Percentiles rank a stretch among this genome's conserved stretches.
Conservation (phyloP, 2,113 vertebrate genomes). For the Hydrolagus affinis region DNA sequence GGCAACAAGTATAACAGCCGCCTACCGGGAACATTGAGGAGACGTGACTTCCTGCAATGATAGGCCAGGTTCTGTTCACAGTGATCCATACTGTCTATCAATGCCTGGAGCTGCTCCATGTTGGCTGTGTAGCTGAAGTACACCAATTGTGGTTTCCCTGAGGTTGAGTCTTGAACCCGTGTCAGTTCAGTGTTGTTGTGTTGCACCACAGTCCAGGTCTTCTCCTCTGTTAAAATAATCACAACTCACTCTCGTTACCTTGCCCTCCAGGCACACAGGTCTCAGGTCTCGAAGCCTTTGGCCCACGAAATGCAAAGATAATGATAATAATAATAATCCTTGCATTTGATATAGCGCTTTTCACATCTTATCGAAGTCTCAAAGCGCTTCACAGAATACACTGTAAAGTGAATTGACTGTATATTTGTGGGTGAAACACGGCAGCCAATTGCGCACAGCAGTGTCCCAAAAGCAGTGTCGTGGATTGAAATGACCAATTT, state of each 20-base stretch:
- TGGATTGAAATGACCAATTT: too few relatives aligned
- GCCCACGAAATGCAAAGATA: too few relatives aligned
- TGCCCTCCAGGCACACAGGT: background rate
- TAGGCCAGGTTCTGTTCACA: slow-evolving; percentile 88
- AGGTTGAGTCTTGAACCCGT: slow-evolving; percentile 55
- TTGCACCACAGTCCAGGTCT: slow-evolving; percentile 75
- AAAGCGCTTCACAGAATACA: too few relatives aligned
- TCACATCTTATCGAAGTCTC: too few relatives aligned
- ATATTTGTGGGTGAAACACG: too few relatives aligned
- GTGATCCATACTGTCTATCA: slow-evolving; percentile 71
- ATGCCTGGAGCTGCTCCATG: slow-evolving; percentile 66
- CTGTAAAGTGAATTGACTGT: too few relatives aligned
- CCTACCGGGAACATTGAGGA: slow-evolving; percentile 82
- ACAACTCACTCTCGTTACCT: background rate
- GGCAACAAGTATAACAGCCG: background rate
- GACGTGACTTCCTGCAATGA: slow-evolving; percentile 76
- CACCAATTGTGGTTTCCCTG: slow-evolving; percentile 60
- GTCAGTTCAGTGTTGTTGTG: slow-evolving; percentile 75
- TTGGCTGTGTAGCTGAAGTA: slow-evolving; percentile 70
- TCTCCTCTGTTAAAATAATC: slow-evolving; percentile 63
- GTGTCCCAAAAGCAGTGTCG: too few relatives aligned
- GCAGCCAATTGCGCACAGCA: too few relatives aligned
- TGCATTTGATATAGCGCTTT: too few relatives aligned
- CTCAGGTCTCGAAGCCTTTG: background rate
- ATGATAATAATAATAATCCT: too few relatives aligned